Evolutionary conservation across 2,797 vertebrate species (phyloP).

Genomic region (Champsocephalus gunnari): DNA sequence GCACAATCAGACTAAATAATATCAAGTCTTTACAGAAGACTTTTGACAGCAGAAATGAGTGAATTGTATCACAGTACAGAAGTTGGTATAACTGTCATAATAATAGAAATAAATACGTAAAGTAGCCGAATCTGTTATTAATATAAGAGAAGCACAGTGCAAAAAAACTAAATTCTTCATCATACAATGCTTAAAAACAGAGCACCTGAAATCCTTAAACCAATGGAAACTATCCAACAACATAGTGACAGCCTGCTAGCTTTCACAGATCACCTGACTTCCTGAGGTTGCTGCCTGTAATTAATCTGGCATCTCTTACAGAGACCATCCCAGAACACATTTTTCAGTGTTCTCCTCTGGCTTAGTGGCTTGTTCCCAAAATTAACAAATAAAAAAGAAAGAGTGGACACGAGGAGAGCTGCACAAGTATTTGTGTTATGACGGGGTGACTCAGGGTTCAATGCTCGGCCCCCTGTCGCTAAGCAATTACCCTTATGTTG

Average conservation of each 20-base stretch:
- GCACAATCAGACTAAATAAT: not conserved
- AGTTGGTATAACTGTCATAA: slow-evolving; percentile 8
- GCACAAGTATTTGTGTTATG: slow-evolving; percentile 68
- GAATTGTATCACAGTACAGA: slow-evolving; percentile 18
- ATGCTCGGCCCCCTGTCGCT: slow-evolving; percentile 62
- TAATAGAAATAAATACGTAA: slow-evolving; percentile 57
- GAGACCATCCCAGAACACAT: not conserved
- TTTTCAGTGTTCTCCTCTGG: slow-evolving; percentile 5
- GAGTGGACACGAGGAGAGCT: slow-evolving; percentile 28
- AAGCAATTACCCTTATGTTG: slow-evolving; percentile 68
- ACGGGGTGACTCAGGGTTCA: slow-evolving; percentile 77
- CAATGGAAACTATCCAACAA: slow-evolving; percentile 25
- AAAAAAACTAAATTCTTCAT: slow-evolving; percentile 54
- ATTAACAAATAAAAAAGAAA: slow-evolving; percentile 11
- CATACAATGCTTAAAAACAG: slow-evolving; percentile 19
- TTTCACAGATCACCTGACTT: slow-evolving; percentile 47
- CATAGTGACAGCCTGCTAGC: slow-evolving; percentile 25
- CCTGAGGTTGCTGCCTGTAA: slow-evolving; percentile 62
- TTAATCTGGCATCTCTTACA: slow-evolving; percentile 13
- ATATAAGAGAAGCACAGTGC: slow-evolving; percentile 55
- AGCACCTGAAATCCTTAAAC: slow-evolving; percentile 26
- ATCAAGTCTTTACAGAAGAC: slow-evolving; percentile 1
- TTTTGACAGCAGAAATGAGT: slow-evolving; percentile 8
- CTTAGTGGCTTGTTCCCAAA: slow-evolving; percentile 17
- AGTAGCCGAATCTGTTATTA: slow-evolving; percentile 12